Evolutionary conservation across 2,113 vertebrate genomes (phyloP).

Genomic region (Pagrus major): DNA sequence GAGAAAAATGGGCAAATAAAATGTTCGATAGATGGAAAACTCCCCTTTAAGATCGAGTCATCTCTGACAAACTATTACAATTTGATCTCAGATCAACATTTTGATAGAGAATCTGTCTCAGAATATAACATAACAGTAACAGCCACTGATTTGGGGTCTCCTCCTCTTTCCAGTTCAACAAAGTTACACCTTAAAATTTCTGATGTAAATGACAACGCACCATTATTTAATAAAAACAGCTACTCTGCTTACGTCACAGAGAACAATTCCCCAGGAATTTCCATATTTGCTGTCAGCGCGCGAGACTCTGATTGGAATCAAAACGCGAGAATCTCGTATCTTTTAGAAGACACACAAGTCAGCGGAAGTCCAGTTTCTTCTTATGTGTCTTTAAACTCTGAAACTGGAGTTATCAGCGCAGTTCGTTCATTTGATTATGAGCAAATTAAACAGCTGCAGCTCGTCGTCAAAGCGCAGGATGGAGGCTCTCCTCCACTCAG

Average conservation of each 20-base stretch:
- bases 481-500: slow-evolving; percentile 51
- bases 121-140: slow-evolving; percentile 74
- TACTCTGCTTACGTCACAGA: slow-evolving; percentile 56
- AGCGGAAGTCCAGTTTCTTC: slow-evolving; percentile 16
- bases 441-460: slow-evolving; percentile 36
- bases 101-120: slow-evolving; percentile 62
- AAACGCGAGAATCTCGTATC: slow-evolving; percentile 47
- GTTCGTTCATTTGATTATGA: slow-evolving; percentile 66
- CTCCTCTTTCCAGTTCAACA: slow-evolving; percentile 46
- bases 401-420: slow-evolving; percentile 48
- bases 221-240: background rate
- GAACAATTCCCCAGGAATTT: slow-evolving; percentile 67
- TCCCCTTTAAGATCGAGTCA: slow-evolving; percentile 72
- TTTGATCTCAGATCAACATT: slow-evolving; percentile 64
- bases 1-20: slow-evolving; percentile 70
- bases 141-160: slow-evolving; percentile 66
- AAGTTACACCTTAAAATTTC: slow-evolving; percentile 67
- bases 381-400: slow-evolving; percentile 49
- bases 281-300: slow-evolving; percentile 28
- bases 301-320: slow-evolving; percentile 47
- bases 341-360: slow-evolving; percentile 30
- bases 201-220: slow-evolving; percentile 79
- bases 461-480: slow-evolving; percentile 58
- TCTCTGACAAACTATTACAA: slow-evolving; percentile 75
- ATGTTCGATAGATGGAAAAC: slow-evolving; percentile 55